phyloP scores from a whole-genome alignment of 2,888 invertebrate species.

The Julus scanicus region DNA sequence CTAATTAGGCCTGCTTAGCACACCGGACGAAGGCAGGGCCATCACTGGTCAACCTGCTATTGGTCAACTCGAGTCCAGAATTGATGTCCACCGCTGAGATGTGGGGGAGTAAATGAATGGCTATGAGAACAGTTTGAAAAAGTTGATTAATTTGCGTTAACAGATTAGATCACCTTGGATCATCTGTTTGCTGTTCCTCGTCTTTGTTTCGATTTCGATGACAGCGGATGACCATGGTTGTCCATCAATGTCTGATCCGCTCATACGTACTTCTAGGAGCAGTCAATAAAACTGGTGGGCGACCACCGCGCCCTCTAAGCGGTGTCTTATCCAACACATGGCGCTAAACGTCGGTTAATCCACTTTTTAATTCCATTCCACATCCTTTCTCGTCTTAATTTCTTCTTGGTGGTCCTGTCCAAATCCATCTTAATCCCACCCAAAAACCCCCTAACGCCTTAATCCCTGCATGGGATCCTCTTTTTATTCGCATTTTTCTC shows the following conservation, averaged over 20 bases:
- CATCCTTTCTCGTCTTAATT: background rate
- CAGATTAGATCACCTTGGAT: background rate
- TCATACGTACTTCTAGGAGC: background rate
- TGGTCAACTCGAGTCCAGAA: background rate
- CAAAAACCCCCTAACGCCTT: too few species aligned
- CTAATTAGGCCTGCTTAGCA: background rate
- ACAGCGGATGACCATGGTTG: background rate
- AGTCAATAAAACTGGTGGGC: background rate
- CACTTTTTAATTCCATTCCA: background rate
- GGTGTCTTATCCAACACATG: background rate
- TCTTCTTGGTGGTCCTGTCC: constrained; percentile 14
- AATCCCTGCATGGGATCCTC: background rate
- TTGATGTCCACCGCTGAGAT: too few species aligned
- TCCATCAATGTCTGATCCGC: background rate
- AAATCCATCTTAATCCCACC: background rate
- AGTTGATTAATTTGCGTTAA: too few species aligned
- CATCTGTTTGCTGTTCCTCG: background rate
- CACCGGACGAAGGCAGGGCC: background rate
- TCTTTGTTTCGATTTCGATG: background rate
- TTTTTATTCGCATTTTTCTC: constrained; percentile 10
- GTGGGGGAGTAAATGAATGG: too few species aligned
- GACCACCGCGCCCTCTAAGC: background rate
- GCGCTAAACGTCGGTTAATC: background rate
- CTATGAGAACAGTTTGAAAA: too few species aligned
- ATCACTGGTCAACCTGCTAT: background rate